These are phyloP conservation scores for Neoniphon sammara DNA, from an alignment of 2,797 vertebrate species.

Conservation along the genomic window DNA sequence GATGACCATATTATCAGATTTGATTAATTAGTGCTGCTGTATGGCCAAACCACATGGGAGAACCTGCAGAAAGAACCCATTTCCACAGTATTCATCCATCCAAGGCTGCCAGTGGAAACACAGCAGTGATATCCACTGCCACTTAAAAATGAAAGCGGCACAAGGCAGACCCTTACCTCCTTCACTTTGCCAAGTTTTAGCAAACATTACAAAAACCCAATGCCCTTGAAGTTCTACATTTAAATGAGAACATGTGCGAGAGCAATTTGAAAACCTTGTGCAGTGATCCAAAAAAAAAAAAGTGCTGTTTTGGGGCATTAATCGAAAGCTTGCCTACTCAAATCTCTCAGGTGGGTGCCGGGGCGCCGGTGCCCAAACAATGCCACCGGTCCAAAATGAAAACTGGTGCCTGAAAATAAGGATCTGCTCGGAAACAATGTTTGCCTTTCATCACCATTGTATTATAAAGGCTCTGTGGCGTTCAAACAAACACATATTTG, in stretches of 20 bases:
- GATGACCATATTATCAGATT: constrained; percentile 32
- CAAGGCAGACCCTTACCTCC: constrained; percentile 12
- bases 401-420: constrained; percentile 60
- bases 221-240: constrained; percentile 50
- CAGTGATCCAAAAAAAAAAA: constrained; percentile 36
- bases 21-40: constrained; percentile 23
- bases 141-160: not conserved
- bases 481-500: not conserved
- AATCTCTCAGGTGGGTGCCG: constrained; percentile 51
- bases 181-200: constrained; percentile 30
- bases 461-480: constrained; percentile 30
- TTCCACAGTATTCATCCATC: constrained; percentile 1
- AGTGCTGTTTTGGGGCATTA: constrained; percentile 36
- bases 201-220: constrained; percentile 19
- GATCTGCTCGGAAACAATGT: constrained; percentile 30
- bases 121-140: not conserved
- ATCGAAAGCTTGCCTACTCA: constrained; percentile 54
- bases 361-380: constrained; percentile 56
- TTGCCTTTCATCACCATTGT: constrained; percentile 13
- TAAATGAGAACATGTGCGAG: constrained; percentile 34
- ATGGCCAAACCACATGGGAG: not conserved
- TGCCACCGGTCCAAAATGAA: constrained; percentile 45
- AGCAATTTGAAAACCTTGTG: constrained; percentile 35
- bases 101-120: not conserved
- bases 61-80: not conserved